These are phyloP conservation scores for Tupaia chinensis DNA, from an alignment of 2,113 vertebrate species.

Conservation along the genomic window DNA sequence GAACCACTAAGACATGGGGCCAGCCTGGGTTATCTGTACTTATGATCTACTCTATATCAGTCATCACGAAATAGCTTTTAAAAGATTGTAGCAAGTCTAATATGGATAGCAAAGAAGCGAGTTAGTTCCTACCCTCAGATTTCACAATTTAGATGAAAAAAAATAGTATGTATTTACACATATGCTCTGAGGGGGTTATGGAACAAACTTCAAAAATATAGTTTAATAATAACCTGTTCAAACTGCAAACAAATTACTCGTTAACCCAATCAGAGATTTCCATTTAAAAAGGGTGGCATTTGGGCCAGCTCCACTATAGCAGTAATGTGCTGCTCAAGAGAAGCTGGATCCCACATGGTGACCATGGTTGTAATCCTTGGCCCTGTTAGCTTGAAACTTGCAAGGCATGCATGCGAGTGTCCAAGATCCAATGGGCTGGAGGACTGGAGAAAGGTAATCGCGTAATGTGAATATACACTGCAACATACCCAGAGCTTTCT, in stretches of 20 bases:
- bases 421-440: too few relatives aligned
- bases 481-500: too few relatives aligned
- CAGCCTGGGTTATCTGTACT: neutral
- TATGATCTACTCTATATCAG: neutral
- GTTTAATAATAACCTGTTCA: neutral
- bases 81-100: neutral
- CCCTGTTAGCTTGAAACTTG: too few relatives aligned
- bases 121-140: neutral
- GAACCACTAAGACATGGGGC: too few relatives aligned
- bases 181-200: neutral
- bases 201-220: neutral
- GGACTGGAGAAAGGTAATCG: too few relatives aligned
- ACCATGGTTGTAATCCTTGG: too few relatives aligned
- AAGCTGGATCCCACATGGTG: too few relatives aligned
- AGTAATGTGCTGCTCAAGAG: too few relatives aligned
- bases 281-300: constrained; percentile 14
- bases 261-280: neutral
- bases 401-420: too few relatives aligned
- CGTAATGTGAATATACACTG: too few relatives aligned
- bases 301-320: neutral
- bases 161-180: neutral
- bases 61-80: neutral
- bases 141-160: neutral
- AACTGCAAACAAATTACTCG: neutral
- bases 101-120: neutral